phyloP scores from a whole-genome alignment of 2,797 vertebrate species.

The Perodicticus potto region DNA sequence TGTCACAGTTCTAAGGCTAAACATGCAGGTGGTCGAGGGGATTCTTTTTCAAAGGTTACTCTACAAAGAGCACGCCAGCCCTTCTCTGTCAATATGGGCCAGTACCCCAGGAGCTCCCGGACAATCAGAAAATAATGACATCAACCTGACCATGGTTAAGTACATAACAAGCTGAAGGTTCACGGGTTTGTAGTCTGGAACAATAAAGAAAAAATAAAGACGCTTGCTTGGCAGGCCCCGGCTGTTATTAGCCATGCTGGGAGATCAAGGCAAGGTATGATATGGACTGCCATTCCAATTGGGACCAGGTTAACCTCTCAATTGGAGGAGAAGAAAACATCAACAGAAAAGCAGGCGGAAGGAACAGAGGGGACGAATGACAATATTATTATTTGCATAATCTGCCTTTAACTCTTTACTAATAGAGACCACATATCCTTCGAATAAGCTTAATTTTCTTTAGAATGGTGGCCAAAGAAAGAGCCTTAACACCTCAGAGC shows the following conservation, averaged over 20 bases:
- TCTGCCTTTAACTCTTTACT: constrained; percentile 88
- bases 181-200: constrained; percentile 94
- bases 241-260: constrained; percentile 94
- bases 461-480: neutral
- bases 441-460: constrained; percentile 84
- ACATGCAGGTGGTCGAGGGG: constrained; percentile 93
- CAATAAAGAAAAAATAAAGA: constrained; percentile 92
- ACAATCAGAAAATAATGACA: constrained; percentile 97
- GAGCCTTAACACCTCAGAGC: neutral
- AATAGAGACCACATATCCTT: constrained; percentile 83
- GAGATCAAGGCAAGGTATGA: constrained; percentile 91
- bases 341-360: constrained; percentile 80
- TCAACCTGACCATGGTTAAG: constrained; percentile 95
- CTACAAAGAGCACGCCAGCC: constrained; percentile 93
- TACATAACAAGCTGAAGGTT: constrained; percentile 95
- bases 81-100: constrained; percentile 91
- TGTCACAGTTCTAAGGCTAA: constrained; percentile 90
- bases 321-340: constrained; percentile 88
- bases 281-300: constrained; percentile 94
- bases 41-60: constrained; percentile 94
- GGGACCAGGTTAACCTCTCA: constrained; percentile 94
- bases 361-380: constrained; percentile 80
- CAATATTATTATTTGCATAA: constrained; percentile 87
- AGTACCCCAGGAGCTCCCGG: constrained; percentile 94
- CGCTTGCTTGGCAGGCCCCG: constrained; percentile 89